Evolutionary conservation across 2,888 invertebrate species (phyloP).

Genomic region (Lamproptera curius): DNA sequence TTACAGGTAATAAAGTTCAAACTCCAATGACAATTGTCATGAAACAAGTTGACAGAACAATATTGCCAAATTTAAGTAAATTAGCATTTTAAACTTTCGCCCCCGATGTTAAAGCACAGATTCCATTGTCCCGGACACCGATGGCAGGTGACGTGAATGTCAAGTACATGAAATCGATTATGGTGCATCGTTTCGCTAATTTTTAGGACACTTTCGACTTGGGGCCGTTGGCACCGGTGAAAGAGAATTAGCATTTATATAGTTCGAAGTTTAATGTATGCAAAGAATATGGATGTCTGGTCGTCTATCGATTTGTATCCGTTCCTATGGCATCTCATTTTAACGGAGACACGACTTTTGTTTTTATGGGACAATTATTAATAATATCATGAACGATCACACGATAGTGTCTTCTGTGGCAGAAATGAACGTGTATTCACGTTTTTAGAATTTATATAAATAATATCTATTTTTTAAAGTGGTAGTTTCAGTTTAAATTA

Average conservation of each 20-base stretch:
- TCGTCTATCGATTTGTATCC: too few species aligned
- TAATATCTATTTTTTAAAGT: too few species aligned
- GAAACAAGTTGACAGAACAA: slow-evolving; percentile 7
- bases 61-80: slow-evolving; percentile 3
- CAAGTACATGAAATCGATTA: slow-evolving; percentile 72
- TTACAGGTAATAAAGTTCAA: slow-evolving; percentile 25
- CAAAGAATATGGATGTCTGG: background rate
- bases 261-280: slow-evolving; percentile 8
- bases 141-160: slow-evolving; percentile 51
- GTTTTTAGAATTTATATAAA: too few species aligned
- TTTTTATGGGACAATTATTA: too few species aligned
- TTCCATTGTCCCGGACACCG: background rate
- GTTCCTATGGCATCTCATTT: background rate
- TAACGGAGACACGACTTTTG: background rate
- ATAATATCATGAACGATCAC: too few species aligned
- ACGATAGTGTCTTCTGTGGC: too few species aligned
- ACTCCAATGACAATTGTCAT: slow-evolving; percentile 29
- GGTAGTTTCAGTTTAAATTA: too few species aligned
- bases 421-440: too few species aligned
- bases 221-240: slow-evolving; percentile 45
- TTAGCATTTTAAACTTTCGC: slow-evolving; percentile 1
- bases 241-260: slow-evolving; percentile 47
- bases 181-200: slow-evolving; percentile 41
- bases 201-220: slow-evolving; percentile 62
- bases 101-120: background rate